phyloP scores from a whole-genome alignment of 1,140 invertebrate genomes.

The Tetraneura akinire region DNA sequence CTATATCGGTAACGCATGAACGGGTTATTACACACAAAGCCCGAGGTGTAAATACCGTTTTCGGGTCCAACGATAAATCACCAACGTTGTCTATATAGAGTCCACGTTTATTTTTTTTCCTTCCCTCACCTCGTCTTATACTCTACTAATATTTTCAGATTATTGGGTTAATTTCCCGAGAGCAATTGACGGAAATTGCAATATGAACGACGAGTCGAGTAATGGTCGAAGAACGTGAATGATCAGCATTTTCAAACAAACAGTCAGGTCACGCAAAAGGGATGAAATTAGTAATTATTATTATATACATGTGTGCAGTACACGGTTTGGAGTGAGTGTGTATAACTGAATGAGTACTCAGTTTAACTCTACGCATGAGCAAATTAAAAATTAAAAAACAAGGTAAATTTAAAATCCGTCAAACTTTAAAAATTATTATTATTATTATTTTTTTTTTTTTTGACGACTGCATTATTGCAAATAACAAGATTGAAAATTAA shows the following conservation, averaged over 20 bases:
- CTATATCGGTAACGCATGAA: constrained; percentile 24
- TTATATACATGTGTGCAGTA: not conserved
- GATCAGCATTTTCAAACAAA: not conserved
- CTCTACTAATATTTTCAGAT: not conserved
- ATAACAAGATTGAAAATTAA: no score
- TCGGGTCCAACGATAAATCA: constrained; percentile 25
- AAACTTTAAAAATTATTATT: no score
- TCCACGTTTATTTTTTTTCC: constrained; percentile 8
- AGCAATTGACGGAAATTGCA: constrained; percentile 32
- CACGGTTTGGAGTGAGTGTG: not conserved
- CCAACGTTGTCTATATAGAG: not conserved
- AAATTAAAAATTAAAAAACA: no score
- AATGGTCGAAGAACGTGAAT: constrained; percentile 13
- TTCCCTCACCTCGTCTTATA: not conserved
- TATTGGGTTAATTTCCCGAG: constrained; percentile 31
- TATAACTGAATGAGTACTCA: no score
- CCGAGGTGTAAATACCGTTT: constrained; percentile 40
- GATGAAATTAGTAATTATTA: constrained; percentile 13
- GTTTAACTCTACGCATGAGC: no score
- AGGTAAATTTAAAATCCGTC: no score
- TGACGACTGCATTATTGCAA: no score
- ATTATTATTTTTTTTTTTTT: no score
- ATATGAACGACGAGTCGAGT: constrained; percentile 26
- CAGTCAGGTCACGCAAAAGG: not conserved
- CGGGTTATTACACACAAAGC: constrained; percentile 35